phyloP scores from a whole-genome alignment of 1,140 invertebrate species.

The Zaprionus inermis region DNA sequence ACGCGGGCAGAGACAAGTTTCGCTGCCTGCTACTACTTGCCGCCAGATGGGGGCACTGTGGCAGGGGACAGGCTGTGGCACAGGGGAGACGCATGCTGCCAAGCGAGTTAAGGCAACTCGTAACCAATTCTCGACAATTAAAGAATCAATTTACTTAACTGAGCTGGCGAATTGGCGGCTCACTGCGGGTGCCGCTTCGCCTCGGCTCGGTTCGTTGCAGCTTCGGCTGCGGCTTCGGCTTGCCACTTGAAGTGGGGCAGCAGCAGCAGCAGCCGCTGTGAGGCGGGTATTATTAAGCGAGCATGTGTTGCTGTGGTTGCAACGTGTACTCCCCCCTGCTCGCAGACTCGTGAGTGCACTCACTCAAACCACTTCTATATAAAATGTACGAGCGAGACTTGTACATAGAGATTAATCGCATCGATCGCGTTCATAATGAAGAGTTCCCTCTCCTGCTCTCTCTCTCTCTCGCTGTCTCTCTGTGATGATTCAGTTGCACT shows the following conservation, averaged over 20 bases:
- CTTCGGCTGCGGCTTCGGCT: conserved; percentile 10
- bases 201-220: background rate
- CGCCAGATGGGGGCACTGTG: conserved; percentile 64
- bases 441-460: conserved; percentile 31
- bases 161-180: conserved; percentile 74
- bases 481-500: conserved; percentile 64
- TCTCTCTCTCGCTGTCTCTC: background rate
- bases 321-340: background rate
- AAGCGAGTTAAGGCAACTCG: conserved; percentile 77
- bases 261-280: conserved; percentile 21
- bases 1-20: conserved; percentile 33
- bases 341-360: conserved; percentile 7
- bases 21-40: conserved; percentile 23
- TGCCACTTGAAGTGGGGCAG: conserved; percentile 67
- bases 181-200: conserved; percentile 18
- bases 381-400: conserved; percentile 31
- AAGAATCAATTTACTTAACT: conserved; percentile 81
- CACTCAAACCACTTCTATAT: conserved; percentile 21
- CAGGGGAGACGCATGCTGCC: background rate
- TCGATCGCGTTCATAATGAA: conserved; percentile 68
- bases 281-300: conserved; percentile 51
- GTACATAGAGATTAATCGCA: conserved; percentile 50
- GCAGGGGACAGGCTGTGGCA: conserved; percentile 12
- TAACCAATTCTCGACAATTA: conserved; percentile 81
- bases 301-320: conserved; percentile 33